Evolutionary conservation across 2,888 invertebrate species (phyloP).

Genomic region (Epinotia demarniana): DNA sequence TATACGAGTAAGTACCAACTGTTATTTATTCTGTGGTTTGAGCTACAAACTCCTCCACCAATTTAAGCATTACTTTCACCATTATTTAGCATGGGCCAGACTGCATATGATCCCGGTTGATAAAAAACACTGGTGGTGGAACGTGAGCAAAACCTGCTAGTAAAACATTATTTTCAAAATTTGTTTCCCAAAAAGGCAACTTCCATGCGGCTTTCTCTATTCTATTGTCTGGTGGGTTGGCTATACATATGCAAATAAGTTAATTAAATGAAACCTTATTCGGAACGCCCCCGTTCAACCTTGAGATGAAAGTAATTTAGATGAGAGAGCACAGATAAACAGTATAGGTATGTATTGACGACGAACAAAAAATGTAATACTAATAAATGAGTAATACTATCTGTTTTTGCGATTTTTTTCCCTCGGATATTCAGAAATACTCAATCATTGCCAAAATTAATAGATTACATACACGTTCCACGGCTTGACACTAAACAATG

Average conservation of each 20-base stretch:
- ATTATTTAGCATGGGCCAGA: neutral
- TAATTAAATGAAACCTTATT: constrained; percentile 32
- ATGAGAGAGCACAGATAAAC: neutral
- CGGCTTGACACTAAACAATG: constrained; percentile 34
- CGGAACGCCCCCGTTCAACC: constrained; percentile 18
- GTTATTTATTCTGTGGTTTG: no score
- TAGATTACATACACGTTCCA: constrained; percentile 41
- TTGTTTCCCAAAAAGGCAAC: constrained; percentile 12
- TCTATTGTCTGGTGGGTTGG: neutral
- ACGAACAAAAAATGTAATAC: neutral
- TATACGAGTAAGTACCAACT: no score
- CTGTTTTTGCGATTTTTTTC: constrained; percentile 3
- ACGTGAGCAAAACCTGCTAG: neutral
- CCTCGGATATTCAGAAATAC: constrained; percentile 18
- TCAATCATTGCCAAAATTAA: constrained; percentile 34
- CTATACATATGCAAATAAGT: constrained; percentile 25
- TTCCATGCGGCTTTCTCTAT: constrained; percentile 9
- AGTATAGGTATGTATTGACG: constrained; percentile 13
- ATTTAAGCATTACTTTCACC: no score
- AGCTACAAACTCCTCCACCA: no score
- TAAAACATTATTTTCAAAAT: no score
- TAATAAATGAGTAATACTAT: constrained; percentile 13
- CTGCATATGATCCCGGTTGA: neutral
- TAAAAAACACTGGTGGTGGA: neutral
- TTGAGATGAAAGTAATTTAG: constrained; percentile 17